These are phyloP conservation scores for Apamea crenata DNA, from an alignment of 2,888 invertebrate genomes.

Conservation along the genomic window DNA sequence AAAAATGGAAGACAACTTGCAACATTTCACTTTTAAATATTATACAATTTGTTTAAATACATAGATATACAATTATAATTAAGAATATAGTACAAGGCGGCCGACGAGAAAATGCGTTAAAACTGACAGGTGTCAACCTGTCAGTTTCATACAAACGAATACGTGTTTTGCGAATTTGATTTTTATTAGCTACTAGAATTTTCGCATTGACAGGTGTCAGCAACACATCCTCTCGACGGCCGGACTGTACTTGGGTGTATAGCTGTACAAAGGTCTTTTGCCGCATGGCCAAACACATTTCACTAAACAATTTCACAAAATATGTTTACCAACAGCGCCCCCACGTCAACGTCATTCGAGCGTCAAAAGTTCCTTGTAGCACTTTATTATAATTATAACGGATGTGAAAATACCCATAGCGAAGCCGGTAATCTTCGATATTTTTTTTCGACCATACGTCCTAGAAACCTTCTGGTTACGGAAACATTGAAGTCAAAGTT, in stretches of 20 bases:
- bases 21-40: conserved; percentile 18
- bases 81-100: not conserved
- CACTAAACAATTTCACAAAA: not conserved
- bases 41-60: not conserved
- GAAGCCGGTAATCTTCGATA: not conserved
- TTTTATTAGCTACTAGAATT: no score
- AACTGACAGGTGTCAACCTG: no score
- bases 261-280: no score
- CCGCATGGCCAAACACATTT: not conserved
- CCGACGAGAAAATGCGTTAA: no score
- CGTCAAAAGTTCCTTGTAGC: not conserved
- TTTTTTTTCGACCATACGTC: not conserved
- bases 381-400: not conserved
- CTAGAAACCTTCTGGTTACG: not conserved
- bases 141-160: no score
- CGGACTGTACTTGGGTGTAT: not conserved
- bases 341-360: not conserved
- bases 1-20: conserved; percentile 60
- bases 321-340: not conserved
- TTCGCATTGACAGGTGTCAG: no score
- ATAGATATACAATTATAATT: not conserved
- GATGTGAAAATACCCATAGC: not conserved
- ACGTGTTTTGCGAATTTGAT: no score
- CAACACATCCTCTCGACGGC: no score
- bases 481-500: not conserved